A percentile compares a stretch with the other conserved stretches of the same genome.
phyloP scores from a whole-genome alignment of 2,113 vertebrate species.

The Canis aureus region DNA sequence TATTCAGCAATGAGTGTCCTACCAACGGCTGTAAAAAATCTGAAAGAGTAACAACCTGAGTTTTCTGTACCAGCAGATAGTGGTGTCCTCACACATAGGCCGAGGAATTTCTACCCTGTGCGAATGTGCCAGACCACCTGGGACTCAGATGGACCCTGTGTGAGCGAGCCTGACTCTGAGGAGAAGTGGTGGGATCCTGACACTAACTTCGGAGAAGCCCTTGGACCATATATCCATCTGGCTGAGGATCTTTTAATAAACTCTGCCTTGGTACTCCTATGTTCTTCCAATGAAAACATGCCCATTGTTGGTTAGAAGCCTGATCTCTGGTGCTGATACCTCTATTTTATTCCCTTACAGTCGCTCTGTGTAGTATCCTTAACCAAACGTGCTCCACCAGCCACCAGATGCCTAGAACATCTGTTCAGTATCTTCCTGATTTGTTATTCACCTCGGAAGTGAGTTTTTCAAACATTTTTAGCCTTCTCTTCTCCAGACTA shows the following conservation, averaged over 20 bases:
- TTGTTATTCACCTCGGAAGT: background rate
- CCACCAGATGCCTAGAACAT: background rate
- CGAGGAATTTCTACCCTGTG: background rate
- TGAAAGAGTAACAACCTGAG: background rate
- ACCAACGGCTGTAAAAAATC: background rate
- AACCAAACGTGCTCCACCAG: background rate
- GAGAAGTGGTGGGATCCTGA: background rate
- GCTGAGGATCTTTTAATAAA: background rate
- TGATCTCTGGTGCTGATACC: background rate
- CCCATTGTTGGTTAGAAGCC: background rate
- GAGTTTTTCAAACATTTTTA: slow-evolving; percentile 26
- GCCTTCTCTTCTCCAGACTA: slow-evolving; percentile 42
- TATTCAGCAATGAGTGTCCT: background rate
- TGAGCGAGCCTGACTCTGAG: background rate
- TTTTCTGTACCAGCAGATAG: background rate
- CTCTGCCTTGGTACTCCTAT: background rate
- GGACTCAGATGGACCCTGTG: background rate
- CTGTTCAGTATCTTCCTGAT: background rate
- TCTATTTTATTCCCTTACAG: background rate
- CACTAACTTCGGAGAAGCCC: background rate
- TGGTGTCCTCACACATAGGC: background rate
- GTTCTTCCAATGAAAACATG: background rate
- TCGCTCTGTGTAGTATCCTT: background rate
- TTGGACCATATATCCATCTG: fast-evolving
- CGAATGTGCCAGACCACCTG: background rate